Conservation (phyloP, 92 coral and sea anemone species). For the Palythoa grandis region DNA sequence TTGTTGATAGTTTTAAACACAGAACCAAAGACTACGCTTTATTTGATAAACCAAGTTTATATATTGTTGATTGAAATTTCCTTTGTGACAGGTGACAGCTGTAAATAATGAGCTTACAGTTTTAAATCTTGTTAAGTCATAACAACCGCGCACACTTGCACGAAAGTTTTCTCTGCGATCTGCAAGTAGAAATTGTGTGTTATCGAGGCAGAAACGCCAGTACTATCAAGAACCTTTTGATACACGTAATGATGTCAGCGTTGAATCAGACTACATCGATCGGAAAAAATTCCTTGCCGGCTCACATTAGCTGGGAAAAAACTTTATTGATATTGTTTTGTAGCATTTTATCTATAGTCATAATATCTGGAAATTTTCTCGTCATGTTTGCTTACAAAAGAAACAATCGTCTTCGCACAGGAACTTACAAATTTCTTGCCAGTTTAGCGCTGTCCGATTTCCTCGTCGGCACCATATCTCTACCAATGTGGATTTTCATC, state of each 20-base stretch:
- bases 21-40: not conserved
- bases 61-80: not conserved
- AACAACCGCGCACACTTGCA: not conserved
- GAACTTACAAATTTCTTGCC: constrained; percentile 33
- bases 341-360: not conserved
- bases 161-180: not conserved
- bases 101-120: not conserved
- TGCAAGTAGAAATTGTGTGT: not conserved
- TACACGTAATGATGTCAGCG: not conserved
- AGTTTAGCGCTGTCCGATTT: constrained; percentile 36
- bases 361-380: constrained; percentile 31
- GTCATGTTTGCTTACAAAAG: constrained; percentile 25
- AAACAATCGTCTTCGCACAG: constrained; percentile 33
- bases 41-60: not conserved
- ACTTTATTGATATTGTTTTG: not conserved
- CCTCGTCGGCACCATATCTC: constrained; percentile 26
- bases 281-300: not conserved
- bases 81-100: not conserved
- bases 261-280: not conserved
- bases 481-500: constrained; percentile 36
- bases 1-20: not conserved
- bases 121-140: not conserved
- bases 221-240: not conserved
- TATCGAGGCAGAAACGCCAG: not conserved
- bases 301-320: constrained; percentile 12